A percentile compares a stretch with the other conserved stretches of the same genome.
phyloP scores from a whole-genome alignment of 23 tunicate genomes.

The Styela clava region DNA sequence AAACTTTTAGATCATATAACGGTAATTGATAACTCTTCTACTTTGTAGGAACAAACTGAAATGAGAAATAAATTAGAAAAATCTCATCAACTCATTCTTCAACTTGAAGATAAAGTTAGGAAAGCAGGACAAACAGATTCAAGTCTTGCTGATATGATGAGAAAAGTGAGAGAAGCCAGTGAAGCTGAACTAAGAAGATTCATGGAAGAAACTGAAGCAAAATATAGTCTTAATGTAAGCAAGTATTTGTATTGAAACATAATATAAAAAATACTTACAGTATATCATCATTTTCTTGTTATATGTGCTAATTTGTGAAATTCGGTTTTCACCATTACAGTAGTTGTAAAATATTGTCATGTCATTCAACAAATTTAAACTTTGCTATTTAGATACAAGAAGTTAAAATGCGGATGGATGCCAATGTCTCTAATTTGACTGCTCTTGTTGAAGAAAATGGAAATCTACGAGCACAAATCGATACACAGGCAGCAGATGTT shows the following conservation, averaged over 20 bases:
- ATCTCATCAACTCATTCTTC: slow-evolving; percentile 64
- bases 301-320: too few species aligned
- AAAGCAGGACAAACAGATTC: slow-evolving; percentile 42
- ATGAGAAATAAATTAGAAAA: slow-evolving; percentile 62
- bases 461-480: slow-evolving; percentile 42
- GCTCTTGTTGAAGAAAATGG: slow-evolving; percentile 63
- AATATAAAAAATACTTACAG: too few species aligned
- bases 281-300: too few species aligned
- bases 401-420: slow-evolving; percentile 81
- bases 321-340: too few species aligned
- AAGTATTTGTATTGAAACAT: neutral
- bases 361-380: too few species aligned
- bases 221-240: slow-evolving; percentile 60
- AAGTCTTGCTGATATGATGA: slow-evolving; percentile 57
- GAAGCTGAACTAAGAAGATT: slow-evolving; percentile 77
- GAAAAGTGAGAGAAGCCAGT: slow-evolving; percentile 79
- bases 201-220: slow-evolving; percentile 82
- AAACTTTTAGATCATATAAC: too few species aligned
- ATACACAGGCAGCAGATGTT: slow-evolving; percentile 30
- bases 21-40: too few species aligned
- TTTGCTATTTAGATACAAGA: slow-evolving; percentile 88
- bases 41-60: slow-evolving; percentile 51
- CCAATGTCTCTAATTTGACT: slow-evolving; percentile 43
- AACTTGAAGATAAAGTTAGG: slow-evolving; percentile 59
- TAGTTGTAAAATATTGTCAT: too few species aligned